Base-by-base conservation (phyloP, 1,140 invertebrate species). In the Danaus melanippus region DNA sequence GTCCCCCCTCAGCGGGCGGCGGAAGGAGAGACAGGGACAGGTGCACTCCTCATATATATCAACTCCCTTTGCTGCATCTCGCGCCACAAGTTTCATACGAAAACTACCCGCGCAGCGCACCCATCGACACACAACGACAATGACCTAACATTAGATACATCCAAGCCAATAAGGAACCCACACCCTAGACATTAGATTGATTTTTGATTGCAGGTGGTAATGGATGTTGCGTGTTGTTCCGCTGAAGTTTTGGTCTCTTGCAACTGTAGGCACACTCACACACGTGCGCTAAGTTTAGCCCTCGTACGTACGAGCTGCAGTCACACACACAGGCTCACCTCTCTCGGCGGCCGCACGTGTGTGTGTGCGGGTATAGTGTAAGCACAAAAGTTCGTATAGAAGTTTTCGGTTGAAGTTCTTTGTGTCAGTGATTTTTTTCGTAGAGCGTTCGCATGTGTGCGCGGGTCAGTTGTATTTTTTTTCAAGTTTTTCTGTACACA, bases 371-470 rank as follows among this genome's bases (percentile, higher is more conserved):
- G 3, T 40, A 15, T 1, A 4, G 78, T 84, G 73, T 82, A 77
- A 46, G 70, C 73, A 59, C 71, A 79, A 84, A 86, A 86, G 83
- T 86, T 86, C 66, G 69, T 83, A 84, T 80, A 70, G 71, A 86
- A 86, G 81, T 86, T 86, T 86, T 84, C 70, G 83, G 79, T 77
- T 69, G 78, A 83, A 72, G 82, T 84, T 86, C 83, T 86, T 86
- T 86, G 83, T 86, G 83, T 86, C 79, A 68, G 81, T 86, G 79
- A 84, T 86, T 86, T 86, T 86, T 86, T 86, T 75, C 79, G 76
- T 75, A 70, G 70, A 52, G 42, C 59, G 21, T 55, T 56, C 58
- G 54, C 53, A 41, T 71, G 79, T 86, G 83, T 84, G 83, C 78
- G 80, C 67, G 57, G 78, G 79, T 83, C 81, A 86, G 79, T 81